Percentiles rank a stretch among this genome's conserved stretches.
Evolutionary conservation across 2,888 invertebrate species (phyloP).

Genomic region (Sarcophaga caerulescens): DNA sequence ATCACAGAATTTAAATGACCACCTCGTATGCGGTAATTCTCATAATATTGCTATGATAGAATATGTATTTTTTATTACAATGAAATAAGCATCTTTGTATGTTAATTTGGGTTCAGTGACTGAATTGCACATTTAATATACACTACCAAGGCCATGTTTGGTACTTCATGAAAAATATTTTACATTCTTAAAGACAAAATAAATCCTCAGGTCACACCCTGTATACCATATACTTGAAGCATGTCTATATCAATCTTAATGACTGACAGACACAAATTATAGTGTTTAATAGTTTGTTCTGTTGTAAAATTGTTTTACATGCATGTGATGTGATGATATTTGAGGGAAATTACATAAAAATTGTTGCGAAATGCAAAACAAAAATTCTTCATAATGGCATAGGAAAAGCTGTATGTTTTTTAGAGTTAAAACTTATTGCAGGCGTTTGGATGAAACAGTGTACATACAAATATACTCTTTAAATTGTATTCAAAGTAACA

Average conservation of each 20-base stretch:
- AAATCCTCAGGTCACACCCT: conserved; percentile 1
- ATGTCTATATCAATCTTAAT: conserved; percentile 39
- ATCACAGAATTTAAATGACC: too few species aligned
- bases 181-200: not conserved
- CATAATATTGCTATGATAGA: too few species aligned
- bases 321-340: conserved; percentile 22
- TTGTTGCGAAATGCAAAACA: conserved; percentile 1
- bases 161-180: not conserved
- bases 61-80: too few species aligned
- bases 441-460: too few species aligned
- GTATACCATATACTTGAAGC: not conserved
- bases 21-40: too few species aligned
- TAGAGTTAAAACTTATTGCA: too few species aligned
- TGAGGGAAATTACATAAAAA: conserved; percentile 48
- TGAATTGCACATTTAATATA: too few species aligned
- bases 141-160: too few species aligned
- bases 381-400: not conserved
- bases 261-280: conserved; percentile 56
- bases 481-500: too few species aligned
- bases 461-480: too few species aligned
- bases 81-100: too few species aligned
- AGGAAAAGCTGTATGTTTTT: conserved; percentile 1
- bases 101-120: too few species aligned
- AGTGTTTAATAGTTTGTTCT: conserved; percentile 10
- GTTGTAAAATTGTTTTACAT: conserved; percentile 51